Evolutionary conservation across 2,113 vertebrate species (phyloP), one percentile per base, ranked within the genome.

Genomic region (Hyperopisus bebe): DNA sequence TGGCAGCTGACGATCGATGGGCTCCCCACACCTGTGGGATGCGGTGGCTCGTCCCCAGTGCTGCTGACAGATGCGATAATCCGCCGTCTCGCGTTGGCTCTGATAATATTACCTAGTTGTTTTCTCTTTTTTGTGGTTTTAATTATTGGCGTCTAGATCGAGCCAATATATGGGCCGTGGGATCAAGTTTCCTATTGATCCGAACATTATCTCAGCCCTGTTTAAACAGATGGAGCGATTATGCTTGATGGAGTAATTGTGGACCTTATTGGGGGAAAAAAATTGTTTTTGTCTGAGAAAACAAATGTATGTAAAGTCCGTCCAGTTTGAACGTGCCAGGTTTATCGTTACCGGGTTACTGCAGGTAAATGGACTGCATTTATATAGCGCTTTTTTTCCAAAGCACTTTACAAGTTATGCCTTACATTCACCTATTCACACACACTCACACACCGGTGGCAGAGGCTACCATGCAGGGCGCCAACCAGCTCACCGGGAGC

Each of bases 1-100:
- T 93, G 91, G 93, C 92, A 89, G 89, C 88, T 90, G 77, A 86
- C 90, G 90, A 93, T 93, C 93, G 93, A 93, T 93, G 92, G 90
- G 62, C 11, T 62, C 90, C 80, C 88, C 53, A 89, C 90, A 92
- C 92, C 93, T 92, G 91, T 91, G 92, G 92, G 93, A 15, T 90
- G 91, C 89, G 85, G 53, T 87, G 85, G 88, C 88, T 90, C 89
- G 51, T 90, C 90, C 90, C 88, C 84, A 88, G 87, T 91, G 84
- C 83, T 85, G 87, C 91, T 89, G 7, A 86, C 90, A 90, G 88
- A 88, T 88, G 90, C 88, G 88, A 82, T 90, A 90, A 91, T 87
- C 92, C 90, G 89, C 89, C 86, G 55, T 83, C 89, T 88, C 35
- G 7, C 66, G 62, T 39, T 44, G 84, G 39, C 70, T 77, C 88